These are phyloP conservation scores for Phyllotreta cruciferae DNA, from an alignment of 2,888 invertebrate species.

Conservation along the genomic window DNA sequence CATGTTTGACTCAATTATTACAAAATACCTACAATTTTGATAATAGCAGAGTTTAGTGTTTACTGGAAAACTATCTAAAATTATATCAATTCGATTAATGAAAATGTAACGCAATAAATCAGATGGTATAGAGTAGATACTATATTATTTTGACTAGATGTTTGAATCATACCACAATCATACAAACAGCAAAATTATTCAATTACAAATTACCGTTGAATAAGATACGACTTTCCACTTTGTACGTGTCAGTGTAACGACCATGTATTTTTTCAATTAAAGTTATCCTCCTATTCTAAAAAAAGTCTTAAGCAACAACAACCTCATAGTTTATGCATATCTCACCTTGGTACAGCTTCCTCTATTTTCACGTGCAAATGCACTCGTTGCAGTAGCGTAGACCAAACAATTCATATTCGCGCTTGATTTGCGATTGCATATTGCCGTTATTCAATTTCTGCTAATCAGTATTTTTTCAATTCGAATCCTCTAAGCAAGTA, in stretches of 20 bases:
- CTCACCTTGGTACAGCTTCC: slow-evolving; percentile 51
- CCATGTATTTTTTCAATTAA: slow-evolving; percentile 30
- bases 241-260: slow-evolving; percentile 17
- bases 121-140: too few relatives aligned
- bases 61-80: too few relatives aligned
- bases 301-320: slow-evolving; percentile 42
- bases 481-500: too few relatives aligned
- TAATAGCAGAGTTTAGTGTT: too few relatives aligned
- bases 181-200: neutral
- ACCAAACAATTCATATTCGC: neutral
- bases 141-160: too few relatives aligned
- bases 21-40: too few relatives aligned
- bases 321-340: slow-evolving; percentile 47
- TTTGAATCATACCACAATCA: neutral
- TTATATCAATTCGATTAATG: too few relatives aligned
- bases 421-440: neutral
- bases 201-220: neutral
- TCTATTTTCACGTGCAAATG: slow-evolving; percentile 49
- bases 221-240: slow-evolving; percentile 7
- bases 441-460: neutral
- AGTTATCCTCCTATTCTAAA: slow-evolving; percentile 39
- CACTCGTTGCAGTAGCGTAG: slow-evolving; percentile 36
- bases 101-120: too few relatives aligned
- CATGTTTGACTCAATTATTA: too few relatives aligned
- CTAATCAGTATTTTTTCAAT: too few relatives aligned